Conservation (phyloP, 2,797 vertebrate species). For the Sebastes minor region DNA sequence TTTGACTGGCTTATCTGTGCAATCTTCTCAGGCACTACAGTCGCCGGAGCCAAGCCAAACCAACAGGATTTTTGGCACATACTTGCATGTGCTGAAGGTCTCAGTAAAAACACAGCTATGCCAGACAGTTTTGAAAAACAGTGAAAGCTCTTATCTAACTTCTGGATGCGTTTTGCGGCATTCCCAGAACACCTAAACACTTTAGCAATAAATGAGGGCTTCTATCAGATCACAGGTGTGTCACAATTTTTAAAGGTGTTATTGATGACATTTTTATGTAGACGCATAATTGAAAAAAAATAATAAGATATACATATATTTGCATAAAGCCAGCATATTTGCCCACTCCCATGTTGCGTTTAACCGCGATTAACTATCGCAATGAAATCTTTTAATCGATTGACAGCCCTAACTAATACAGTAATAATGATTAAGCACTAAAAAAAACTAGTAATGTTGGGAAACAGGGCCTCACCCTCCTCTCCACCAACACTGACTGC, state of each 20-base stretch:
- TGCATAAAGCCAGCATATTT: neutral
- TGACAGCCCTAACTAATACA: neutral
- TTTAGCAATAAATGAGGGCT: neutral
- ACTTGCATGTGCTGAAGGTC: neutral
- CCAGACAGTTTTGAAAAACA: neutral
- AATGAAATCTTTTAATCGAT: no score
- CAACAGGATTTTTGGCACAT: neutral
- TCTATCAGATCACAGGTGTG: neutral
- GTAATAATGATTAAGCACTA: neutral
- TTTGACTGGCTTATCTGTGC: neutral
- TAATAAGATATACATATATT: neutral
- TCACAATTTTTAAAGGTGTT: neutral
- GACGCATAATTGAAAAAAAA: no score
- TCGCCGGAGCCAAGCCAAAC: neutral
- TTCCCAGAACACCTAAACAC: neutral
- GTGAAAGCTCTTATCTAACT: neutral
- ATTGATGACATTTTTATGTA: no score
- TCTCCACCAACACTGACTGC: neutral
- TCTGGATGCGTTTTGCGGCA: neutral
- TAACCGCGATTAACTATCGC: no score
- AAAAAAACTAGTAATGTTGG: neutral
- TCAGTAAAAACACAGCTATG: neutral
- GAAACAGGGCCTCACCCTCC: neutral
- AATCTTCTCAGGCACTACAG: neutral
- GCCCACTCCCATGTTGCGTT: no score